These are phyloP conservation scores for Ophioninae sp. DNA, from an alignment of 2,888 invertebrate genomes.

Conservation along the genomic window DNA sequence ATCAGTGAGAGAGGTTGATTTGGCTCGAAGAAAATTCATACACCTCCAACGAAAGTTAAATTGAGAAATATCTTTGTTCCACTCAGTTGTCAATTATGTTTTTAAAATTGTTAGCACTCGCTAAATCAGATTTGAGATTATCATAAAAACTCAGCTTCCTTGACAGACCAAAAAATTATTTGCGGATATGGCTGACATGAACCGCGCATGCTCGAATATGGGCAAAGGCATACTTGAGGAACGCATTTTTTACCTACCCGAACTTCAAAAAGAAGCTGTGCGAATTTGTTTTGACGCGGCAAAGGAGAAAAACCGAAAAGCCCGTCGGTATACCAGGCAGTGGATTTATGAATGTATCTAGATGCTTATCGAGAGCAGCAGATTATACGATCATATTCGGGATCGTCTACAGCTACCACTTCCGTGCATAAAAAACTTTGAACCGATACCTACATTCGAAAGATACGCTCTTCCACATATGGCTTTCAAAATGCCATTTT, in stretches of 20 bases:
- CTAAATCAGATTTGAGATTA: no score
- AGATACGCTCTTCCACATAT: slow-evolving; percentile 5
- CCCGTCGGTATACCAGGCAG: background rate
- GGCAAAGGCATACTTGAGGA: background rate
- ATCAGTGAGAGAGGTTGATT: no score
- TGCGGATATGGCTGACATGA: background rate
- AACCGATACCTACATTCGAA: slow-evolving; percentile 4
- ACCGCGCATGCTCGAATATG: background rate
- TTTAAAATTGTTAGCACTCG: no score
- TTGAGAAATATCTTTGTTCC: no score
- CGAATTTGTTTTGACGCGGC: slow-evolving; percentile 19
- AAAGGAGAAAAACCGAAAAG: background rate
- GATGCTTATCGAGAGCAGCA: slow-evolving; percentile 18
- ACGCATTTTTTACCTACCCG: background rate
- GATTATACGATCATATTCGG: slow-evolving; percentile 18
- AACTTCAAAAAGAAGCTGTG: slow-evolving; percentile 1
- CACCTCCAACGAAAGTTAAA: no score
- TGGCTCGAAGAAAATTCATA: no score
- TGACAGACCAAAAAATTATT: background rate
- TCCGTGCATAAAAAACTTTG: slow-evolving; percentile 5
- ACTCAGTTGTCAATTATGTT: no score
- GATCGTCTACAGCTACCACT: slow-evolving; percentile 18
- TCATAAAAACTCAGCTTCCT: background rate
- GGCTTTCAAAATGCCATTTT: slow-evolving; percentile 17
- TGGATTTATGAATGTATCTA: slow-evolving; percentile 17